A percentile compares a stretch with the other conserved stretches of the same genome.
Evolutionary conservation across 1,140 invertebrate species (phyloP).

Genomic region (Zaprionus nigranus): DNA sequence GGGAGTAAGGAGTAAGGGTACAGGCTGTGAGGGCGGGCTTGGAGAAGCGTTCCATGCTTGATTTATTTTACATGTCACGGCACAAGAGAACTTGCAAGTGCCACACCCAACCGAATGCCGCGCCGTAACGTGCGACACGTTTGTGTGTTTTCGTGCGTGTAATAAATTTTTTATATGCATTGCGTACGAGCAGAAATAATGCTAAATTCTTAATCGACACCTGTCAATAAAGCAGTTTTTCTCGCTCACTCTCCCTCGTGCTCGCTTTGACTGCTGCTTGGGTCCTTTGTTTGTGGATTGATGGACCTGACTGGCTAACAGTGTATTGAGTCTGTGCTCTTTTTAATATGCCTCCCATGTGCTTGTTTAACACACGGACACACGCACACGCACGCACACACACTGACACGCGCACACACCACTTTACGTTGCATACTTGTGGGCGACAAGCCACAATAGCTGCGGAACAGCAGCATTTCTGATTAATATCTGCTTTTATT

Average conservation of each 20-base stretch:
- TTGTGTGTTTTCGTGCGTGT: conserved; percentile 81
- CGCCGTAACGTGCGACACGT: conserved; percentile 60
- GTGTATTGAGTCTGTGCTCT: conserved; percentile 20
- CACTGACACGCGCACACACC: not conserved
- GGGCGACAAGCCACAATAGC: conserved; percentile 49
- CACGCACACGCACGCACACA: conserved; percentile 2
- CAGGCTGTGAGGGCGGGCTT: conserved; percentile 16
- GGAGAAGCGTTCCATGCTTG: conserved; percentile 52
- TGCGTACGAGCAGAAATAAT: conserved; percentile 74
- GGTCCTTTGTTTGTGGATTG: conserved; percentile 42
- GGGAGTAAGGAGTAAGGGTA: not conserved
- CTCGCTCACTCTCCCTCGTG: not conserved
- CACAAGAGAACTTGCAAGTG: conserved; percentile 73
- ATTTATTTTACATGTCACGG: conserved; percentile 82
- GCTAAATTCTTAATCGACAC: conserved; percentile 82
- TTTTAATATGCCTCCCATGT: conserved; percentile 76
- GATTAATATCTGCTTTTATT: conserved; percentile 79
- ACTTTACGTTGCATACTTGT: conserved; percentile 56
- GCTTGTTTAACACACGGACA: conserved; percentile 49
- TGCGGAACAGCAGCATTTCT: conserved; percentile 43
- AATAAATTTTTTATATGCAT: conserved; percentile 81
- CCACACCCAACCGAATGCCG: conserved; percentile 47
- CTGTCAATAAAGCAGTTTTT: conserved; percentile 70
- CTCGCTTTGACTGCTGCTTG: not conserved
- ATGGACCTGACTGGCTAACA: conserved; percentile 29